Evolutionary conservation across 2,113 vertebrate genomes (phyloP), one percentile per base, ranked within the genome.

Genomic region (Sisor rabdophorus): DNA sequence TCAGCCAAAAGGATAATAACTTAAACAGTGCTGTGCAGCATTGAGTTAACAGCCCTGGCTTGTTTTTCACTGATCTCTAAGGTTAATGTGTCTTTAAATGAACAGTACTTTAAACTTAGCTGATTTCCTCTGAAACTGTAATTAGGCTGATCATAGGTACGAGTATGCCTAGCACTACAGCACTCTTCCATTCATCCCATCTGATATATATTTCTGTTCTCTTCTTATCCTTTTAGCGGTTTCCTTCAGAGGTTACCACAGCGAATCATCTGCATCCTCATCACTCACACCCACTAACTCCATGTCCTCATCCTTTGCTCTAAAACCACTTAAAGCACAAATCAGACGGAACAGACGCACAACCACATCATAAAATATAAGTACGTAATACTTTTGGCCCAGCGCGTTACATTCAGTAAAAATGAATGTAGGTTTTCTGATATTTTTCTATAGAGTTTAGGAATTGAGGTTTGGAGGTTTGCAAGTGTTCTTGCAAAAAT

Each of bases 371-470:
- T 76, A 47, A 55, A 56, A 59, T 54, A 32, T 44, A 65, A 50
- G 40, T 36, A 64, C 70, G 30, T 44, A 61, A 17, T 65, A 71
- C 61, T 50, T 44, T 75, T 58, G 71, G 73, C 65, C 26, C 15
- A 65, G 56, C 30, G 13, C 19, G 55, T n/a, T 22, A 65, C n/a
- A 22, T 70, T 17, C 52, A 81, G 50, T 75, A 30, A 71, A 56
- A 53, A 73, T 12, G 28, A 76, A 53, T 79, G 40, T 28, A 71
- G 53, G 58, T 79, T 78, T 78, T 50, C 70, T 67, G 59, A 55
- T 70, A 75, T 78, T 68, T 71, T 70, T 58, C 71, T 44, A 54
- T 79, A 58, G 17, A 53, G 40, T 55, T 79, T 71, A 65, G 69
- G 58, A 73, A 11, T 73, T 68, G 22, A 11, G 58, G 73, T 76